These are phyloP conservation scores for Uloborus plumipes DNA, from an alignment of 2,888 invertebrate genomes.

Conservation along the genomic window DNA sequence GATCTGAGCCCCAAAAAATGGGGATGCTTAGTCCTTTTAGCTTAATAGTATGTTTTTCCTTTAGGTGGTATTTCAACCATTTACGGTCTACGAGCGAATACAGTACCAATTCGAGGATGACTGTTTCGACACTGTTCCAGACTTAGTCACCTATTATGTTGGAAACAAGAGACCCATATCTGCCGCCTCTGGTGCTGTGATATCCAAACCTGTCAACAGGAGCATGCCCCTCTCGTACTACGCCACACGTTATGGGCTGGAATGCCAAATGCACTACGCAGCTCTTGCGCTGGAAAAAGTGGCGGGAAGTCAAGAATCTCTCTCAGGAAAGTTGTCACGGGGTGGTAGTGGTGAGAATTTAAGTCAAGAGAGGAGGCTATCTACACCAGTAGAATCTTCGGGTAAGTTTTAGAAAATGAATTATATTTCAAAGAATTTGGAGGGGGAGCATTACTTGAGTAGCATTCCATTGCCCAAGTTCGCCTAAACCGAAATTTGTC, in stretches of 20 bases:
- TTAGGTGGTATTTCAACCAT: slow-evolving; percentile 86
- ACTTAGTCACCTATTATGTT: slow-evolving; percentile 93
- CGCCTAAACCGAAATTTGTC: no score
- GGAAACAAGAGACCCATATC: slow-evolving; percentile 92
- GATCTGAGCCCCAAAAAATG: no score
- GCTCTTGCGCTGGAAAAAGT: slow-evolving; percentile 61
- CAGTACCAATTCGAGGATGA: slow-evolving; percentile 96
- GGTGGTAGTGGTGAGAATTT: slow-evolving; percentile 22
- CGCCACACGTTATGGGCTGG: slow-evolving; percentile 76
- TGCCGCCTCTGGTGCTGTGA: slow-evolving; percentile 87
- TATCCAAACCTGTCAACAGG: slow-evolving; percentile 87
- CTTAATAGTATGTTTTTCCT: slow-evolving; percentile 47
- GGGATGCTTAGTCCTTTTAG: no score
- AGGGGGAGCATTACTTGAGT: no score
- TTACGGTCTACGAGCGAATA: slow-evolving; percentile 90
- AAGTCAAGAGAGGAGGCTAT: slow-evolving; percentile 30
- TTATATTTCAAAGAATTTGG: no score
- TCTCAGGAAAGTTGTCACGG: slow-evolving; percentile 12
- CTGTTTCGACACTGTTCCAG: slow-evolving; percentile 91
- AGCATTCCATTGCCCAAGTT: no score
- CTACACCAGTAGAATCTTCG: slow-evolving; percentile 34
- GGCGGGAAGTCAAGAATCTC: slow-evolving; percentile 40
- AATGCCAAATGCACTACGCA: slow-evolving; percentile 65
- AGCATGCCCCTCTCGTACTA: slow-evolving; percentile 79
- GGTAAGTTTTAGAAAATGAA: not conserved